phyloP scores from a whole-genome alignment of 2,113 vertebrate genomes.

The Salvelinus alpinus region DNA sequence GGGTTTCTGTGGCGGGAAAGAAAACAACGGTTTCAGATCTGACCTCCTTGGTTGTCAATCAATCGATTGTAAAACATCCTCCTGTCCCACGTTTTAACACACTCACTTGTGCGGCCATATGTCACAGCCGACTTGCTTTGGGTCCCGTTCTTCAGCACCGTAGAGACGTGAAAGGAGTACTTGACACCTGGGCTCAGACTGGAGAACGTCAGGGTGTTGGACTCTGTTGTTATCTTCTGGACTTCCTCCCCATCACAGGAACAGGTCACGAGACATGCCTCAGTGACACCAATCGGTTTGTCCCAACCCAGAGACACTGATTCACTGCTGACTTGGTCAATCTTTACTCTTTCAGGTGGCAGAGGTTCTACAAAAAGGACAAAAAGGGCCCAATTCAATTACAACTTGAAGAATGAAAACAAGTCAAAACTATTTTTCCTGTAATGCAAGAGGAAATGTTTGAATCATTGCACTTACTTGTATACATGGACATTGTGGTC shows the following conservation, averaged over 20 bases:
- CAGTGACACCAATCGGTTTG: not conserved
- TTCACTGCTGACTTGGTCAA: conserved; percentile 7
- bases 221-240: conserved; percentile 17
- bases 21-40: not conserved
- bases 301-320: conserved; percentile 35
- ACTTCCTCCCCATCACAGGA: conserved; percentile 1
- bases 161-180: too few relatives aligned
- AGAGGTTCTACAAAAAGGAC: conserved; percentile 25
- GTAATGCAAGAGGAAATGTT: not conserved
- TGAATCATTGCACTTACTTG: conserved; percentile 39
- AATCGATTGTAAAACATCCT: not conserved
- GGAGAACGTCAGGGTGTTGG: conserved; percentile 8
- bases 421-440: not conserved
- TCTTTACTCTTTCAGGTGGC: conserved; percentile 28
- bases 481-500: conserved; percentile 20
- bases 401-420: not conserved
- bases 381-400: too few relatives aligned
- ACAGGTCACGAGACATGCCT: conserved; percentile 23
- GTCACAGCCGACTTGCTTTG: conserved; percentile 20
- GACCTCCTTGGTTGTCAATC: not conserved
- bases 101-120: conserved; percentile 33
- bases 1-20: conserved; percentile 36
- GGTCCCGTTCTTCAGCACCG: too few relatives aligned
- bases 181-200: conserved; percentile 18
- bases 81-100: not conserved